Evolutionary conservation across 2,797 vertebrate genomes (phyloP).

Genomic region (Podarcis siculus): DNA sequence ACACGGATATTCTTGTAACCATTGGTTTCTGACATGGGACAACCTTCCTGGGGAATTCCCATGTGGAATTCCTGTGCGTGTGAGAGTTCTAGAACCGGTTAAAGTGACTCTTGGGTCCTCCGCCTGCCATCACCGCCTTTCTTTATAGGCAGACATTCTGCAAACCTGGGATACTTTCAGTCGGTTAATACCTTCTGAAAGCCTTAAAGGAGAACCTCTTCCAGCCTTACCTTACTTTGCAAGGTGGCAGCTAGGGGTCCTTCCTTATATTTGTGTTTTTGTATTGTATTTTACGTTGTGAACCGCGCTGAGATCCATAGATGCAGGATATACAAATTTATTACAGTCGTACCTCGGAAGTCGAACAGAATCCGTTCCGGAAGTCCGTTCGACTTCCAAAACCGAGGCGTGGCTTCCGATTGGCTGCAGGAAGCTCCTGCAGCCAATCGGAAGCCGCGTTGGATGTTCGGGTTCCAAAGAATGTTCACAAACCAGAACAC

Average conservation of each 20-base stretch:
- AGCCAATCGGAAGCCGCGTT: no score
- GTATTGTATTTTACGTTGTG: no score
- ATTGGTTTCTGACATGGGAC: neutral
- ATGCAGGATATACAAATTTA: no score
- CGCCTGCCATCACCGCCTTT: neutral
- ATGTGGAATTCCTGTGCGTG: neutral
- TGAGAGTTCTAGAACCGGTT: neutral
- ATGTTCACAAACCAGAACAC: no score
- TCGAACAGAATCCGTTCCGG: no score
- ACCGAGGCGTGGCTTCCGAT: no score
- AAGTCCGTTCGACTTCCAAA: no score
- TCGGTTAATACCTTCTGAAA: neutral
- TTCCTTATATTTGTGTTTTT: neutral
- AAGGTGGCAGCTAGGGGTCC: neutral
- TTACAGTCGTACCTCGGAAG: no score
- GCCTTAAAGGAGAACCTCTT: neutral
- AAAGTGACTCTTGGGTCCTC: neutral
- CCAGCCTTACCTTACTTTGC: neutral
- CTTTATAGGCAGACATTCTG: neutral
- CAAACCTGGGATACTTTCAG: neutral
- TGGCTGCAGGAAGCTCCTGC: no score
- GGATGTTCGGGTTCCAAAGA: no score
- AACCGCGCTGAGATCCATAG: no score
- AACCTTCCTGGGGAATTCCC: neutral
- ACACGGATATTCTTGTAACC: neutral